Conservation (phyloP, 2,888 invertebrate species). For the Harpagoxenus sublaevis region DNA sequence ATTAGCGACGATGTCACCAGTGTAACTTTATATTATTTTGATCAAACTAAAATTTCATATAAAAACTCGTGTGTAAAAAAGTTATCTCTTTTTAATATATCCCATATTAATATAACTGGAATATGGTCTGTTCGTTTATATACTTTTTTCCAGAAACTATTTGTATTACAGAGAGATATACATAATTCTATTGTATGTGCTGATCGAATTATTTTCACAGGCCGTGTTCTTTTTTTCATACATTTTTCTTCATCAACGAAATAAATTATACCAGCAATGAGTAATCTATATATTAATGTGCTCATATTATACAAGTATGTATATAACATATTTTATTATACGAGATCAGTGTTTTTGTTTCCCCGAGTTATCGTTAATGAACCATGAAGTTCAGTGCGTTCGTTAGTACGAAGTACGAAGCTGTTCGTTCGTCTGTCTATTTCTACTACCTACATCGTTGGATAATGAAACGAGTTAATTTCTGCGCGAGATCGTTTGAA, state of each 20-base stretch:
- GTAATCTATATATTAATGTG: conserved; percentile 17
- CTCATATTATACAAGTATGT: not conserved
- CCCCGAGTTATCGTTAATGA: conserved; percentile 22
- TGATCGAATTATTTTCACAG: not conserved
- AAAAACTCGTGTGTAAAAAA: not conserved
- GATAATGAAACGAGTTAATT: conserved; percentile 64
- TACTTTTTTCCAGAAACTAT: not conserved
- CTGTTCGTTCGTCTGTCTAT: not conserved
- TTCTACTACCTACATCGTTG: not conserved
- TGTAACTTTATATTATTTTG: not conserved
- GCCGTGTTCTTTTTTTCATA: not conserved
- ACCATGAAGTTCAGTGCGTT: conserved; percentile 17
- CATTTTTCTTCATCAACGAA: not conserved
- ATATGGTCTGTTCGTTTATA: not conserved
- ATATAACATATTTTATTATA: not conserved
- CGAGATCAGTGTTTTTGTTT: conserved; percentile 25
- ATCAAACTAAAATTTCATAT: not conserved
- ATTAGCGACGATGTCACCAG: not conserved
- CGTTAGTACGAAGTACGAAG: conserved; percentile 1
- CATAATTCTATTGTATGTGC: not conserved
- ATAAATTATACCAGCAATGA: not conserved
- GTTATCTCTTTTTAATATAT: no score
- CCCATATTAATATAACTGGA: not conserved
- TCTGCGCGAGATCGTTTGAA: conserved; percentile 54
- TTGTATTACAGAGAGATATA: not conserved